Evolutionary conservation across 2,797 vertebrate genomes (phyloP).

Genomic region (Manis crassicaudata): DNA sequence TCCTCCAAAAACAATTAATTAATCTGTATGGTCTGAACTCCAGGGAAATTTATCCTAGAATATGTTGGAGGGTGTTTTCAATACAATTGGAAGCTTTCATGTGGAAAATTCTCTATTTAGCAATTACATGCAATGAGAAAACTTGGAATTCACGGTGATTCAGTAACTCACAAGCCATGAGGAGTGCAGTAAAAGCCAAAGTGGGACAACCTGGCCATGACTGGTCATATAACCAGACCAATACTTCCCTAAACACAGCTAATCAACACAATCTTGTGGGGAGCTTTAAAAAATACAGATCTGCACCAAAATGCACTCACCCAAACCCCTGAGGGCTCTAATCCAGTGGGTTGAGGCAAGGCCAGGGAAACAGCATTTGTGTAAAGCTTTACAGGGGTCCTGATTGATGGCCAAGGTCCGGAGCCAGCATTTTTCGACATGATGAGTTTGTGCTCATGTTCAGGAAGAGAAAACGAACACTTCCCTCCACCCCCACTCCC

Average conservation of each 20-base stretch:
- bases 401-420: not conserved
- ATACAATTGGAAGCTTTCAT: constrained; percentile 47
- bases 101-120: constrained; percentile 71
- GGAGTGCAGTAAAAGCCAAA: not conserved
- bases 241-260: not conserved
- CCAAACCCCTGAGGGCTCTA: not conserved
- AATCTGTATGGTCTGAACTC: constrained; percentile 53
- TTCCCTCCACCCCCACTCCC: not conserved
- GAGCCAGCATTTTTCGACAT: not conserved
- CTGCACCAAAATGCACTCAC: not conserved
- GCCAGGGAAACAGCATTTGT: not conserved
- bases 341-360: not conserved
- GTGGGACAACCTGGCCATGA: not conserved
- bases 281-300: not conserved
- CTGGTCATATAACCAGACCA: not conserved
- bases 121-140: constrained; percentile 60
- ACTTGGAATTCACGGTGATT: constrained; percentile 59
- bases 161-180: constrained; percentile 29
- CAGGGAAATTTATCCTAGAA: not conserved
- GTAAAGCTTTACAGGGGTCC: not conserved
- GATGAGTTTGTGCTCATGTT: not conserved
- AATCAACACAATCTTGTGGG: not conserved
- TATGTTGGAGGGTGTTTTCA: constrained; percentile 50
- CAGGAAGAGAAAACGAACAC: not conserved
- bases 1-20: constrained; percentile 62